phyloP scores from a whole-genome alignment of 2,797 vertebrate genomes.

The Cichlasoma orientale region DNA sequence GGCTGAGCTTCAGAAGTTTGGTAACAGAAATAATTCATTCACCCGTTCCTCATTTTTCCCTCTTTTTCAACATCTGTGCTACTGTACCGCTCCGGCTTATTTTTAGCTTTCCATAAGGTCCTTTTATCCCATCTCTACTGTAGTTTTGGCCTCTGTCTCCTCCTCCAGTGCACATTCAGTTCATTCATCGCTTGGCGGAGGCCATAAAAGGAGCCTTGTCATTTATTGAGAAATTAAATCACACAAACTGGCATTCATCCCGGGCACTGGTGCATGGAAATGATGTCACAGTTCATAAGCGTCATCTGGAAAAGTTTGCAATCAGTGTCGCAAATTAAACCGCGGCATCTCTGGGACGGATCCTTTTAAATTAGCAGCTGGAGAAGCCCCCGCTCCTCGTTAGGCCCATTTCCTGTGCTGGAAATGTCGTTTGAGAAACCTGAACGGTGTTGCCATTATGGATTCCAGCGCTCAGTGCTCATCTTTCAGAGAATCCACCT shows the following conservation, averaged over 20 bases:
- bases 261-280: slow-evolving; percentile 63
- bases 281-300: slow-evolving; percentile 70
- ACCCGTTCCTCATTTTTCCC: neutral
- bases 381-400: neutral
- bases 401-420: neutral
- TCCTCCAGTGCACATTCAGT: slow-evolving; percentile 32
- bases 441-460: slow-evolving; percentile 15
- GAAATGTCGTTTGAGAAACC: slow-evolving; percentile 14
- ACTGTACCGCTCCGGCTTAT: neutral
- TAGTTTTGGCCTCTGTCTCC: neutral
- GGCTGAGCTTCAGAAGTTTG: slow-evolving; percentile 32
- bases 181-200: slow-evolving; percentile 50
- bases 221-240: slow-evolving; percentile 76
- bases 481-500: slow-evolving; percentile 19
- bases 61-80: slow-evolving; percentile 6
- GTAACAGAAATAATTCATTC: neutral
- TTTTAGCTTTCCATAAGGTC: neutral
- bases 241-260: slow-evolving; percentile 72
- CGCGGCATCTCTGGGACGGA: slow-evolving; percentile 17
- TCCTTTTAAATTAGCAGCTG: slow-evolving; percentile 35
- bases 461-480: neutral
- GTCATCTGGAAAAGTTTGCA: slow-evolving; percentile 69
- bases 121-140: neutral
- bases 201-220: slow-evolving; percentile 67
- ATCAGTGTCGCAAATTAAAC: slow-evolving; percentile 65